phyloP scores from a whole-genome alignment of 1,140 invertebrate genomes.

The Augochlora pura region DNA sequence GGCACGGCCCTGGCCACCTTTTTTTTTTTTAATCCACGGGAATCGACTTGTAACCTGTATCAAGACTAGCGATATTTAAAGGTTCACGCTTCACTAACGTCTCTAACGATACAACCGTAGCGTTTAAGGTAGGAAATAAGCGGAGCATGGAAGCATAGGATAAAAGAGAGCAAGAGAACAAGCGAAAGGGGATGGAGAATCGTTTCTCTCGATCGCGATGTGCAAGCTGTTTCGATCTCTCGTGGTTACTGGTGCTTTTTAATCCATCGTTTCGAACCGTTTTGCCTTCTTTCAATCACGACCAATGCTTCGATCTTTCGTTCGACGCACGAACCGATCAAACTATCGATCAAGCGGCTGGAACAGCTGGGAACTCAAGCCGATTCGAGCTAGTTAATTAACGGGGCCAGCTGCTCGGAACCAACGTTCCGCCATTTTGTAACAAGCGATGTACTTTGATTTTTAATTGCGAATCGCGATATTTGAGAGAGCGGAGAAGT shows the following conservation, averaged over 20 bases:
- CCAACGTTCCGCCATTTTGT: no score
- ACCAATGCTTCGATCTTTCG: neutral
- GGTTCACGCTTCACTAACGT: slow-evolving; percentile 80
- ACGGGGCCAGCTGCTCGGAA: no score
- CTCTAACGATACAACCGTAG: slow-evolving; percentile 71
- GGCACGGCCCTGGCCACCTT: neutral
- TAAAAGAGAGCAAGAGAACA: slow-evolving; percentile 27
- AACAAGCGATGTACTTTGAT: no score
- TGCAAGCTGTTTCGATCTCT: slow-evolving; percentile 14
- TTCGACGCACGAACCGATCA: neutral
- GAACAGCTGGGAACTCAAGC: neutral
- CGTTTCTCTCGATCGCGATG: slow-evolving; percentile 18
- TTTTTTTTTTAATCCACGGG: slow-evolving; percentile 31
- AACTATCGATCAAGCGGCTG: neutral
- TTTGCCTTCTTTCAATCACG: neutral
- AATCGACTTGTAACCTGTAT: slow-evolving; percentile 77
- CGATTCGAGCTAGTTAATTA: neutral
- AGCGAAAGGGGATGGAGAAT: slow-evolving; percentile 6
- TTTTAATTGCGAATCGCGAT: no score
- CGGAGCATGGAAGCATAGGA: slow-evolving; percentile 51
- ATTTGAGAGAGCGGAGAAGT: no score
- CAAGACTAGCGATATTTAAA: slow-evolving; percentile 80
- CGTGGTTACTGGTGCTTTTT: slow-evolving; percentile 7
- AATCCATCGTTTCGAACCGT: neutral
- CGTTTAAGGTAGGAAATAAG: slow-evolving; percentile 56